Evolutionary conservation across 2,113 vertebrate species (phyloP), one percentile per base, ranked within the genome.

Genomic region (Beaufortia kweichowensis): DNA sequence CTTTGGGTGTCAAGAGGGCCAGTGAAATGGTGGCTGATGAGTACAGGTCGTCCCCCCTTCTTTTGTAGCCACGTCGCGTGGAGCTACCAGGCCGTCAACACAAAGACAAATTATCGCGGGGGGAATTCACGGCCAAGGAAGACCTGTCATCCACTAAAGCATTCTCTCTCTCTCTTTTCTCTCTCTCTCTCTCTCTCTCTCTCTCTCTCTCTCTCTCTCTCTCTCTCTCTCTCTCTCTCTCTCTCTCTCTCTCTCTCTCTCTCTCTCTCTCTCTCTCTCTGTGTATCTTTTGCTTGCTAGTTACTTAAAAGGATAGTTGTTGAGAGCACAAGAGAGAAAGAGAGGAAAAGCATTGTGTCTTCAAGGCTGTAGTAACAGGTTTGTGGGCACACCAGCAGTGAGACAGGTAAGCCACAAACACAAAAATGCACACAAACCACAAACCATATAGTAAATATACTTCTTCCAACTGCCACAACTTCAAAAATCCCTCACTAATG

Each of bases 21-120:
- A 91, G 87, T 88, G 94, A 95, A 94, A 95, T 95, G 94, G 94
- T 95, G 97, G 95, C 92, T 95, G 95, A 95, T 93, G 94, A 95
- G 94, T 93, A 96, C 90, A 92, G 93, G 91, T 86, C 55, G 87
- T 91, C 91, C 92, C 93, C 87, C 93, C 90, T 88, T 48, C 80
- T 84, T 90, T 90, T 91, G 90, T 91, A 89, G 88, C 86, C 84
- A 90, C 76, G 82, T 92, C 91, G 92, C 84, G 89, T 88, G 92
- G 90, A 93, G 90, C 92, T 91, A 89, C 87, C 86, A 87, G 90
- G 89, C 93, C 90, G 92, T 93, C 90, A 92, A 91, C 93, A 91
- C 92, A 96, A 95, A 95, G 94, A 96, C 93, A 97, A 97, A 97
- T 94, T 93, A 92, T 91, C 90, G 88, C 86, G 87, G 83, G 88